Percentiles rank a stretch among this genome's conserved stretches.
phyloP scores from a whole-genome alignment of 2,888 invertebrate species.

The Cheilosia impressa region DNA sequence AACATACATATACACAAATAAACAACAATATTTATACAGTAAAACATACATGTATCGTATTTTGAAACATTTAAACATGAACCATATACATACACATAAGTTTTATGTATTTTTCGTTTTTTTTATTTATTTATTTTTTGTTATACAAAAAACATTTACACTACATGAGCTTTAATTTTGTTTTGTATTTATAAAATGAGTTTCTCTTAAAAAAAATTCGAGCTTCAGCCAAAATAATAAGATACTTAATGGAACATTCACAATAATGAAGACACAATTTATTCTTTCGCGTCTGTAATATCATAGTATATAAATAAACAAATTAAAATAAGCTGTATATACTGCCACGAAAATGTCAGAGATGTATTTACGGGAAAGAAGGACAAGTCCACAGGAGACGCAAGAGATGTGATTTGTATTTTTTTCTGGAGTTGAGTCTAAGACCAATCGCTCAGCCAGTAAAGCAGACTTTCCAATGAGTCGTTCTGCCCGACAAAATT shows the following conservation, averaged over 20 bases:
- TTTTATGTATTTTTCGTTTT: conserved; percentile 38
- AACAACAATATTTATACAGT: conserved; percentile 33
- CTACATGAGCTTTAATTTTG: conserved; percentile 69
- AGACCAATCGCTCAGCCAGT: too few relatives aligned
- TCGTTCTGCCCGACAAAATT: too few relatives aligned
- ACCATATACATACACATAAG: conserved; percentile 50
- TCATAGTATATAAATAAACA: neutral
- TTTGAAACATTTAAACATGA: conserved; percentile 26
- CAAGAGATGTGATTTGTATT: too few relatives aligned
- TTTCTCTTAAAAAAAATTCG: conserved; percentile 13
- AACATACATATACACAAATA: conserved; percentile 52
- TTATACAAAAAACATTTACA: conserved; percentile 73
- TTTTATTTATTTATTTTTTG: conserved; percentile 19
- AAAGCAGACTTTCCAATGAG: too few relatives aligned
- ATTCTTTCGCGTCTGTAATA: neutral
- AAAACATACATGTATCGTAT: conserved; percentile 41
- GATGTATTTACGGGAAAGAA: neutral
- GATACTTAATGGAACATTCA: conserved; percentile 30
- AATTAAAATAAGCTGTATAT: conserved; percentile 15
- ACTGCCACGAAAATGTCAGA: neutral
- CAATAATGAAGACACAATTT: conserved; percentile 7
- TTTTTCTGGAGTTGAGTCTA: too few relatives aligned
- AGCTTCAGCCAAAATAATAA: conserved; percentile 53
- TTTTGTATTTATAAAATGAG: conserved; percentile 32
- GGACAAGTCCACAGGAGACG: neutral